Evolutionary conservation across 2,797 vertebrate genomes (phyloP), one percentile per base, ranked within the genome.

Genomic region (Chlorospingus flavigularis): DNA sequence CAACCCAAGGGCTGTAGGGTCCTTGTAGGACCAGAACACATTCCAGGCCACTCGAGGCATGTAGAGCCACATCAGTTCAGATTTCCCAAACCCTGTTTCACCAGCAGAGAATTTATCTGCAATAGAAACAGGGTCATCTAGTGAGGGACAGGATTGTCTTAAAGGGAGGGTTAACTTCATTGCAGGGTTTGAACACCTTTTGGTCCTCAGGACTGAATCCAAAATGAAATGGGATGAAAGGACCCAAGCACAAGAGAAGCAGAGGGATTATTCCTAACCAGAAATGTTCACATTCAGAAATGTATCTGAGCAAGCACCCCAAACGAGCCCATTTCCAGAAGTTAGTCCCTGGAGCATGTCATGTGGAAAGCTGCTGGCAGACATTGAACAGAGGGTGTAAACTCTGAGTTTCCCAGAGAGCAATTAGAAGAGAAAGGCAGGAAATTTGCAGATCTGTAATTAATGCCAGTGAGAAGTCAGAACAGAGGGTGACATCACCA

Each of bases 381-480:
- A 68, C 53, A 45, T n/a, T 63, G 87, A 90, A 68, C 35, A 66
- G 35, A 68, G 73, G 51, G 58, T 79, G 67, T 75, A 90, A 91
- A 94, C 16, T 79, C 68, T 18, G 47, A 63, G 55, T 70, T 94
- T 94, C 63, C 53, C 88, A 86, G 70, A 72, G n/a, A 79, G 82
- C 1, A 2, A 94, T 86, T 86, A 95, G 87, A 92, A 94, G 43
- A 37, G 72, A 92, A 92, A 92, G 70, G 90, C 89, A 90, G 82
- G 79, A 96, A 94, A 94, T 93, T 91, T 84, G 40, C 92, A 86
- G 89, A 35, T 92, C 70, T 92, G 58, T 90, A 95, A 96, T 96
- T 95, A 95, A 95, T 33, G 89, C 80, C 82, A 81, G 74, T 2
- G 5, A 92, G 71, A 94, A 95, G 91, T 76, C 91, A 94, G 94